phyloP scores from a whole-genome alignment of 1,140 invertebrate species.

The Drosophila grimshawi region DNA sequence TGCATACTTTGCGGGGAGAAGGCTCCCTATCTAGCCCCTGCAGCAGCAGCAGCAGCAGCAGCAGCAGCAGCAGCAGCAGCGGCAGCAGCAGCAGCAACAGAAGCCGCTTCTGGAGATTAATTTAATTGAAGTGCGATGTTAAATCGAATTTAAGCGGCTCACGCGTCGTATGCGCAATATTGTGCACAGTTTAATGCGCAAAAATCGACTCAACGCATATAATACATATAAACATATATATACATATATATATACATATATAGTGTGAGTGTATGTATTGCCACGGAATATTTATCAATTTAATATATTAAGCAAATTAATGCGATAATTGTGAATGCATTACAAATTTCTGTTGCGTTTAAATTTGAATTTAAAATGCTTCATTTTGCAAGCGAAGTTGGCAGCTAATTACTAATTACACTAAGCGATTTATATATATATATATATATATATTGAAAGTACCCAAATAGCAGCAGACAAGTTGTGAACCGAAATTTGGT shows the following conservation, averaged over 20 bases:
- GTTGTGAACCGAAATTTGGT: too few relatives aligned
- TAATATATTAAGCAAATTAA: conserved; percentile 68
- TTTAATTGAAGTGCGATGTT: conserved; percentile 68
- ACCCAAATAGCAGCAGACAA: not conserved
- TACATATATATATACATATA: not conserved
- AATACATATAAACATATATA: conserved; percentile 10
- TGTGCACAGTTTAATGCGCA: conserved; percentile 17
- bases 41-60: too few relatives aligned
- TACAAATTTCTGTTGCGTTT: conserved; percentile 3
- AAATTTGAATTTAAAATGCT: too few relatives aligned
- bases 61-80: not conserved
- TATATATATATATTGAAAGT: not conserved
- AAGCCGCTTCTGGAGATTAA: conserved; percentile 54
- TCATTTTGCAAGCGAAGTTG: too few relatives aligned
- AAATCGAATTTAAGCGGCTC: conserved; percentile 67
- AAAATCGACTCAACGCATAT: conserved; percentile 9
- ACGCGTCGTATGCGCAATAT: conserved; percentile 39
- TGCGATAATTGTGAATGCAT: conserved; percentile 44
- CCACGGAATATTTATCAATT: conserved; percentile 27
- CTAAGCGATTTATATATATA: not conserved
- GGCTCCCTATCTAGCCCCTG: conserved; percentile 33
- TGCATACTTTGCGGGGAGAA: conserved; percentile 49
- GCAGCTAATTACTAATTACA: too few relatives aligned
- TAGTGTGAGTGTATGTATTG: not conserved
- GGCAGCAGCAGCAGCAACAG: not conserved